Evolutionary conservation across 2,113 vertebrate genomes (phyloP).

Genomic region (Triplophysa rosa): DNA sequence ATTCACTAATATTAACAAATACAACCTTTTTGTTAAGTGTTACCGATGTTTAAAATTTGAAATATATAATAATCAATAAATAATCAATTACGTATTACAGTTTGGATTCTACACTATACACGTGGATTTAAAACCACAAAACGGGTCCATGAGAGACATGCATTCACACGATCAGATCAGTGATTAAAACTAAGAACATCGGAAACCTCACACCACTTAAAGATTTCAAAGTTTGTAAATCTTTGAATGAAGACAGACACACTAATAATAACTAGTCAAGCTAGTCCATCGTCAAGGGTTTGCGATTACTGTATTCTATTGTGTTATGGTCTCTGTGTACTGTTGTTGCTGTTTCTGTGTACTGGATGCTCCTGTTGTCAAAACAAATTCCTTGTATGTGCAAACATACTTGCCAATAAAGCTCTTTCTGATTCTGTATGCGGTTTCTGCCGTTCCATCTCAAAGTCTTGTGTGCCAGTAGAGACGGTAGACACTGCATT

Average conservation of each 20-base stretch:
- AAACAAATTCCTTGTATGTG: too few species aligned
- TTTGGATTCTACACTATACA: too few species aligned
- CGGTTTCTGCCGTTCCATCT: constrained; percentile 32
- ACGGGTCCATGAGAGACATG: not conserved
- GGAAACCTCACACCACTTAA: not conserved
- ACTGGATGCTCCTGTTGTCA: too few species aligned
- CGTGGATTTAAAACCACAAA: not conserved
- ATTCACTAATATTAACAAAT: too few species aligned
- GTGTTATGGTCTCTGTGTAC: too few species aligned
- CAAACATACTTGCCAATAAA: too few species aligned
- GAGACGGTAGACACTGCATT: not conserved
- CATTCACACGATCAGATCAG: constrained; percentile 13
- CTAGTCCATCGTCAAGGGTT: constrained; percentile 32
- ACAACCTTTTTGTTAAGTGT: too few species aligned
- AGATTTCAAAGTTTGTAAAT: not conserved
- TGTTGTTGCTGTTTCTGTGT: too few species aligned
- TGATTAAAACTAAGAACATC: not conserved
- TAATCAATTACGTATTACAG: too few species aligned
- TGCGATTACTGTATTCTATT: constrained; percentile 37
- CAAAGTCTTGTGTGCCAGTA: constrained; percentile 24
- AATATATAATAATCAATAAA: too few species aligned
- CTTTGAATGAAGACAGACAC: not conserved
- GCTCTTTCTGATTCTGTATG: too few species aligned
- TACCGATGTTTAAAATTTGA: not conserved
- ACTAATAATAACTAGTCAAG: constrained; percentile 23